Conservation (phyloP, 2,113 vertebrate species). For the Laticauda colubrina region DNA sequence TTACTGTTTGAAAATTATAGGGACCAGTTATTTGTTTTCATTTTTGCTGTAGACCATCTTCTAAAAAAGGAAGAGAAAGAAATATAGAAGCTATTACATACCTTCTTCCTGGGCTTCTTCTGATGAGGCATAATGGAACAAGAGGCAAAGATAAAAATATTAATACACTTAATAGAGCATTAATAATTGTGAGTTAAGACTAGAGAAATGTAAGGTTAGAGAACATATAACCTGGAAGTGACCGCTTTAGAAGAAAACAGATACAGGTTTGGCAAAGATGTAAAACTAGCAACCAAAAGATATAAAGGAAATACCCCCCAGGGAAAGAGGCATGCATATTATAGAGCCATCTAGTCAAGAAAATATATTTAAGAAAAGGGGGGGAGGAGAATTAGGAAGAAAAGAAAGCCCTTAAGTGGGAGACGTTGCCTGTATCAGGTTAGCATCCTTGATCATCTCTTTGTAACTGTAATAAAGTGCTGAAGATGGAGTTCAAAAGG, state of each 20-base stretch:
- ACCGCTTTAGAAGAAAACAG: slow-evolving; percentile 17
- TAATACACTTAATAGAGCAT: slow-evolving; percentile 50
- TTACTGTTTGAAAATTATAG: not conserved
- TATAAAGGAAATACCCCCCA: slow-evolving; percentile 3
- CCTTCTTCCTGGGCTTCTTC: slow-evolving; percentile 72
- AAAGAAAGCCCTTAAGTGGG: slow-evolving; percentile 29
- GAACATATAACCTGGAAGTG: slow-evolving; percentile 27
- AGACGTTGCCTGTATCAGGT: slow-evolving; percentile 42
- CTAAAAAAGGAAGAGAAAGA: not conserved
- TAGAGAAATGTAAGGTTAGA: slow-evolving; percentile 23
- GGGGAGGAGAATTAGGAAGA: slow-evolving; percentile 1
- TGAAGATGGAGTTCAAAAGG: slow-evolving; percentile 48
- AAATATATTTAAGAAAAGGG: slow-evolving; percentile 31
- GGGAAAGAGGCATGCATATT: slow-evolving; percentile 51
- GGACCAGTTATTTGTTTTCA: not conserved
- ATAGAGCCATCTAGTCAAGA: slow-evolving; percentile 39
- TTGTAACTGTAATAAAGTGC: slow-evolving; percentile 51
- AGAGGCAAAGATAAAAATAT: slow-evolving; percentile 33
- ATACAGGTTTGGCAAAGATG: slow-evolving; percentile 26
- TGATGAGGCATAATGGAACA: slow-evolving; percentile 29
- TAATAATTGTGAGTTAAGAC: slow-evolving; percentile 25
- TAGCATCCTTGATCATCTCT: slow-evolving; percentile 50
- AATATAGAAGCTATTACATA: slow-evolving; percentile 61
- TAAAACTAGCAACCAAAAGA: slow-evolving; percentile 14
- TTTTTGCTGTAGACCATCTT: not conserved